phyloP scores from a whole-genome alignment of 2,113 vertebrate genomes.

The Choloepus hoffmanni region DNA sequence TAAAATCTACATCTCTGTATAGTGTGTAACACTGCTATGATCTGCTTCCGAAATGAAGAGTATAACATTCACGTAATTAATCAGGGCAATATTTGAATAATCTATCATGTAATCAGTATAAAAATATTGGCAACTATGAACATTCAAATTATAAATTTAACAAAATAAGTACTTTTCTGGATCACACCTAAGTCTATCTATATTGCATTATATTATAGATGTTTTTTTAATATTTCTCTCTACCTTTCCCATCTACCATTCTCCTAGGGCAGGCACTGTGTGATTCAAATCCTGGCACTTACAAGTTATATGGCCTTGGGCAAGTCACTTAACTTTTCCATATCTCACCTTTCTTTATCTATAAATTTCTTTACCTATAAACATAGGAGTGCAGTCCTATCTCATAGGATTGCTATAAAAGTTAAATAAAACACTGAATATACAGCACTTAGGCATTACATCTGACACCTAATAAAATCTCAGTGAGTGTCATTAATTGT shows the following conservation, averaged over 20 bases:
- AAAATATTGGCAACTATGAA: conserved; percentile 24
- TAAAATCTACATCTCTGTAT: conserved; percentile 4
- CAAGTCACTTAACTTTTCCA: conserved; percentile 5
- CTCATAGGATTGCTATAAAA: background rate
- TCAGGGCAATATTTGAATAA: background rate
- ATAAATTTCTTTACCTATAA: background rate
- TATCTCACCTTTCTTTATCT: conserved; percentile 31
- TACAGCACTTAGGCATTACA: background rate
- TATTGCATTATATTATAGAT: background rate
- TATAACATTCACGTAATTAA: background rate
- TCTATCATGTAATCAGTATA: background rate
- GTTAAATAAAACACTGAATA: background rate
- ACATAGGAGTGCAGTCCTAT: background rate
- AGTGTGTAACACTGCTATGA: background rate
- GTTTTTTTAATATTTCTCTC: background rate
- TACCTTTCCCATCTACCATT: background rate
- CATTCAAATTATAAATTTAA: conserved; percentile 41
- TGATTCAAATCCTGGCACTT: background rate
- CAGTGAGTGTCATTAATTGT: background rate
- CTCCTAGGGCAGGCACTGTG: background rate
- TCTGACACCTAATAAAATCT: conserved; percentile 20
- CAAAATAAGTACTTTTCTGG: conserved; percentile 19
- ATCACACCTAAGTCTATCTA: background rate
- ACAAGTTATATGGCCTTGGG: background rate
- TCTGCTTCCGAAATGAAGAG: conserved; percentile 30